These are phyloP conservation scores for Anadara kagoshimensis DNA, from an alignment of 1,140 invertebrate species.

Conservation along the genomic window DNA sequence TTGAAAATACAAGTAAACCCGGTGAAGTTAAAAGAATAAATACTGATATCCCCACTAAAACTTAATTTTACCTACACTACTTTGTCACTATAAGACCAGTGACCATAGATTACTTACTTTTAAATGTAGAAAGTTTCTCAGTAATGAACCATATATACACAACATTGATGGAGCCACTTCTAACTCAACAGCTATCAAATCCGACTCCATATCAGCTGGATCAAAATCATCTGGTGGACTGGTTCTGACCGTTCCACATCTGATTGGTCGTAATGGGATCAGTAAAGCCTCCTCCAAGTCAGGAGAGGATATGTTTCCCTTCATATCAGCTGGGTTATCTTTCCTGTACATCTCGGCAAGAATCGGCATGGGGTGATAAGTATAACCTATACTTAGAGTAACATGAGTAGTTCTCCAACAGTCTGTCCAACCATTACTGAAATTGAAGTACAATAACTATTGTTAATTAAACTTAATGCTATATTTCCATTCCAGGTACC, in stretches of 20 bases:
- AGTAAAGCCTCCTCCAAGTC: conserved; percentile 94
- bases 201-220: conserved; percentile 86
- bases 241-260: conserved; percentile 26
- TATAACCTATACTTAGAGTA: conserved; percentile 91
- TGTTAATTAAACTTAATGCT: too few species aligned
- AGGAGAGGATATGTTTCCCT: conserved; percentile 81
- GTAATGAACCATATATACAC: conserved; percentile 90
- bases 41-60: too few species aligned
- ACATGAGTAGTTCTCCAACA: conserved; percentile 97
- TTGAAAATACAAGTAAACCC: too few species aligned
- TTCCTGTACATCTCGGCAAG: conserved; percentile 19
- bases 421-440: conserved; percentile 90
- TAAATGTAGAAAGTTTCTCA: conserved; percentile 90
- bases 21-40: too few species aligned
- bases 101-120: conserved; percentile 82
- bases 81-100: too few species aligned
- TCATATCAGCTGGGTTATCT: not conserved
- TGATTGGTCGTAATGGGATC: conserved; percentile 88
- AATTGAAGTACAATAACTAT: too few species aligned
- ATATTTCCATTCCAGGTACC: too few species aligned
- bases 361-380: conserved; percentile 88
- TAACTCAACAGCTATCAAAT: conserved; percentile 91
- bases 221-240: conserved; percentile 82
- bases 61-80: too few species aligned
- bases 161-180: conserved; percentile 94